Evolutionary conservation across 2,797 vertebrate genomes (phyloP), one percentile per base, ranked within the genome.

Genomic region (Chromobotia macracanthus): DNA sequence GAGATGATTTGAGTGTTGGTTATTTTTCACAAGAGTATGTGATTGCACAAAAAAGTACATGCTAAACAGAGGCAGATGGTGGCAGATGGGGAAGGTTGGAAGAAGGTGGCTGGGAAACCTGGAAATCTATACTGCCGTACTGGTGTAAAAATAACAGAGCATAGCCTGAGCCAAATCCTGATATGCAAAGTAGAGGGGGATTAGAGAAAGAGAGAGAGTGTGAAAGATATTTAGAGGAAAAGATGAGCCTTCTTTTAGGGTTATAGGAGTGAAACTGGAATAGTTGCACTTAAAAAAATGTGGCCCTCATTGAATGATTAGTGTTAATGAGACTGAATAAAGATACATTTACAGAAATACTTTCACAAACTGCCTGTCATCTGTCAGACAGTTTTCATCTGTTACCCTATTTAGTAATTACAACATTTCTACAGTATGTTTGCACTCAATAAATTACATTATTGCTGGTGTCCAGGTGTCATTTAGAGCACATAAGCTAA

Each of bases 31-130:
- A 97, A 96, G 95, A 96, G 96, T 95, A 94, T 96, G 95, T 95
- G 95, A 96, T 95, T 95, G 95, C 95, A 95, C 95, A 95, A 96
- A 96, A 94, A 97, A 98, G 96, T 97, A 95, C 94, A 93, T 94
- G 96, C 96, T 97, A 96, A 97, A 98, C 95, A 95, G 95, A 96
- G 95, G 94, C 97, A 99, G 97, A 99, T 99, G 97, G 96, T 96
- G 96, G 96, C 97, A 99, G 96, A 99, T 99, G 97, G 96, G 96
- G 95, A 95, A 97, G 96, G 96, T 97, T 97, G 97, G 96, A 96
- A 95, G 96, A 97, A 97, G 97, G 97, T 96, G 95, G 95, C 96
- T 95, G 94, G 95, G 93, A 94, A 97, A 95, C 95, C 95, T 95
- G 96, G 95, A 96, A 95, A 97, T 96, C 95, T 96, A 95, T 94